Conservation (phyloP, 1,140 invertebrate species). For the Asbolus verrucosus region DNA sequence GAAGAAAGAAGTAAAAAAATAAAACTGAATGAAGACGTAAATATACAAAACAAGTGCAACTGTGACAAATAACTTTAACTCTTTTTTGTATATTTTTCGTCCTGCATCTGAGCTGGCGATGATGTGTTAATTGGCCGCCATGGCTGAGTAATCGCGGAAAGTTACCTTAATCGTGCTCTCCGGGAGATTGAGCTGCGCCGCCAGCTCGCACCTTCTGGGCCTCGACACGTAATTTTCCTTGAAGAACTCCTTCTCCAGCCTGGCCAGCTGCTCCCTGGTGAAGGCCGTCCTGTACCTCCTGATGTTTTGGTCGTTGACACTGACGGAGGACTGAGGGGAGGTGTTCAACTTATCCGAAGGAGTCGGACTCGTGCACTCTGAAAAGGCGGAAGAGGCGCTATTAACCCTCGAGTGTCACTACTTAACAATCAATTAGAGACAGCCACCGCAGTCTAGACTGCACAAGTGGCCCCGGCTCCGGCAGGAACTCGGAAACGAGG, state of each 20-base stretch:
- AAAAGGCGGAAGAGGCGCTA: constrained; percentile 48
- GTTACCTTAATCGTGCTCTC: constrained; percentile 99
- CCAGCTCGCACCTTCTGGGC: constrained; percentile 94
- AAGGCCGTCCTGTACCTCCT: constrained; percentile 97
- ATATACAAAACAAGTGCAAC: no score
- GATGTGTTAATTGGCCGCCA: no score
- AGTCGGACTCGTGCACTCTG: constrained; percentile 67
- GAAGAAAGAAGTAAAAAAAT: no score
- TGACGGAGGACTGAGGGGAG: constrained; percentile 55
- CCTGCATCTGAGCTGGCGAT: no score
- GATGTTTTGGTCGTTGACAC: constrained; percentile 74
- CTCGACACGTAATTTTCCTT: constrained; percentile 98
- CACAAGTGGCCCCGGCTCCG: constrained; percentile 16
- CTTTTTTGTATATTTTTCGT: no score
- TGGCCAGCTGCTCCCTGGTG: constrained; percentile 91
- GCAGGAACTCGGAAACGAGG: constrained; percentile 42
- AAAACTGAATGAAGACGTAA: no score
- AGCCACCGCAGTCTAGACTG: constrained; percentile 22
- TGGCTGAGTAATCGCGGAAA: no score
- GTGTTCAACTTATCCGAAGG: constrained; percentile 52
- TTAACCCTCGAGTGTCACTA: not conserved
- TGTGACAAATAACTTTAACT: no score
- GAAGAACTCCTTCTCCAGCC: constrained; percentile 97
- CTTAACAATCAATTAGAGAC: constrained; percentile 23
- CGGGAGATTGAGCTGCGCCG: constrained; percentile 90